Evolutionary conservation across 2,797 vertebrate species (phyloP).

Genomic region (Esox masquinongy): DNA sequence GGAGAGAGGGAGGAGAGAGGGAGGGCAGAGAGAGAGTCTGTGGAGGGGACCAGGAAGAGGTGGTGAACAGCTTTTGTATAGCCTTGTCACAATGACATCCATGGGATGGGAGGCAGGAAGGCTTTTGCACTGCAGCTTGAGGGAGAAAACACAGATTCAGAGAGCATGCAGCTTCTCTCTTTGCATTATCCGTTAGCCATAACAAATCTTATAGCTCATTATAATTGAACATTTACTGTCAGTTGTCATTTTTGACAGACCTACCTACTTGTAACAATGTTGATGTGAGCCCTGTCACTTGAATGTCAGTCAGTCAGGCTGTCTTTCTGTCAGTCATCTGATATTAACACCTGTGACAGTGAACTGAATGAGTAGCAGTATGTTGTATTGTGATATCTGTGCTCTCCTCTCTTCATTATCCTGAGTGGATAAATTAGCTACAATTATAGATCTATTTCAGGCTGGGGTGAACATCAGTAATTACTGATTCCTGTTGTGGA

Average conservation of each 20-base stretch:
- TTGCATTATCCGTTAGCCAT: too few relatives aligned
- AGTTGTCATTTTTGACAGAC: neutral
- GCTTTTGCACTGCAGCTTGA: constrained; percentile 5
- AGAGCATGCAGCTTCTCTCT: neutral
- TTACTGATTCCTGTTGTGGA: constrained; percentile 41
- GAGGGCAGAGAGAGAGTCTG: neutral
- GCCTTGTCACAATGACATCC: constrained; percentile 67
- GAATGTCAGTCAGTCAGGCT: neutral
- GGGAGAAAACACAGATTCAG: neutral
- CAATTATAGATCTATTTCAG: constrained; percentile 66
- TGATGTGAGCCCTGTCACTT: neutral
- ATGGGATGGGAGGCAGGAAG: constrained; percentile 22
- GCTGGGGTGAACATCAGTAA: constrained; percentile 22
- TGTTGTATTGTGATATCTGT: constrained; percentile 19
- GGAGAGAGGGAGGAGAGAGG: constrained; percentile 19
- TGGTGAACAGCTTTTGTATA: constrained; percentile 44
- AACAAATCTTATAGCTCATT: neutral
- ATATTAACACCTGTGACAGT: constrained; percentile 14
- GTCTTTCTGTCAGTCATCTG: neutral
- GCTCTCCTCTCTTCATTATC: constrained; percentile 40
- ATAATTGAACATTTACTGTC: neutral
- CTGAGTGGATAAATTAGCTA: constrained; percentile 39
- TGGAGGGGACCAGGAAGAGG: constrained; percentile 40
- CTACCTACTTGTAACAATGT: neutral
- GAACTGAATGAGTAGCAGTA: constrained; percentile 27